Evolutionary conservation across 53 echinoderm and acorn worm species (phyloP), one percentile per base, ranked within the genome.

Genomic region (Luidia sarsii): DNA sequence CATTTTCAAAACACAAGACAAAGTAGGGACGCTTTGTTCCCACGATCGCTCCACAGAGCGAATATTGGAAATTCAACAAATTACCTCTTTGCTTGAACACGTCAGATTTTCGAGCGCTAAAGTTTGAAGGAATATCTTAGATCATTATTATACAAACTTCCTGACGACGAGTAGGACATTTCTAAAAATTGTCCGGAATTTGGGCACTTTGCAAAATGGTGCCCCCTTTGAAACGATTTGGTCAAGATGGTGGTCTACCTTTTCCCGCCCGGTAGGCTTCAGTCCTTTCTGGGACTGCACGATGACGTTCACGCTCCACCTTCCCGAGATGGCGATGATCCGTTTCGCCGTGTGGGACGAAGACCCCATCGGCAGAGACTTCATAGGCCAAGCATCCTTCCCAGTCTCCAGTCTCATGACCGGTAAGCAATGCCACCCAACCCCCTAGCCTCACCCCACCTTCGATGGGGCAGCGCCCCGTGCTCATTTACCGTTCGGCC

Each of bases 271-370:
- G 2, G 18, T 74, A 96, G 97, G 99, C 37, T 99, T 99, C 52
- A 94, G 89, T 51, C 99, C 99, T 24, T 81, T 87, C 1, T 99
- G 99, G 94, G 91, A 99, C 72, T 86, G 88, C 55, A 87, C 82
- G 4, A 86, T 99, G 82, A 80, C 89, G 22, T 99, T 94, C 71
- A 91, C 94, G 3, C 19, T 99, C 29, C 88, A 87, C 28, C 66
- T 94, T 39, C 84, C 85, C 3, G 99, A 99, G 7, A 53, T 89
- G 16, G 93, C 99, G 9, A 19, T 94, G 66, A 64, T 99, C 73
- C 63, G 99, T 41, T 99, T 99, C 38, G 89, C 87, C 15, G 94
- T 99, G 0, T 99, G 99, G 99, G 99, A 99, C 67, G 99, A 99
- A 70, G 99, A 99, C 65, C 99, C 99, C 4, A 99, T 99, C 19